Evolutionary conservation across 2,888 invertebrate genomes (phyloP).

Genomic region (Hydrotaea cyrtoneurina): DNA sequence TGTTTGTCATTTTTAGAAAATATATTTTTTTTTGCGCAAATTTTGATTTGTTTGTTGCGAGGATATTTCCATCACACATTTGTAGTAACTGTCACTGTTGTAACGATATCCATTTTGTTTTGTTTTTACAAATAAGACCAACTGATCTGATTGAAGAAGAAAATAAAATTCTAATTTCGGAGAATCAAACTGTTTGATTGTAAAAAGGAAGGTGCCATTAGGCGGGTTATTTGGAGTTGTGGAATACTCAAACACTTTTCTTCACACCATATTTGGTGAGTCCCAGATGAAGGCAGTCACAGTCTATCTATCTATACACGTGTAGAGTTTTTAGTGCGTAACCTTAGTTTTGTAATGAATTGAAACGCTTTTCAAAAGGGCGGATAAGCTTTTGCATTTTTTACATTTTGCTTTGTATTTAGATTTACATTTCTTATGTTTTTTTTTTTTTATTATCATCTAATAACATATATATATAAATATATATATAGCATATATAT

Average conservation of each 20-base stretch:
- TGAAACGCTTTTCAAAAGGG: background rate
- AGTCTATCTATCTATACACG: background rate
- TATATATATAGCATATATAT: background rate
- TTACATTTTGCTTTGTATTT: background rate
- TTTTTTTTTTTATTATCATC: background rate
- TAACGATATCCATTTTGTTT: background rate
- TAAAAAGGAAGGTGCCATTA: too few relatives aligned
- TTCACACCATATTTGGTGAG: background rate
- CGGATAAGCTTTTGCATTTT: background rate
- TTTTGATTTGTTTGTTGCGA: background rate
- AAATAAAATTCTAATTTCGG: conserved; percentile 31
- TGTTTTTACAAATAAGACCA: conserved; percentile 29
- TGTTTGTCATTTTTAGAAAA: conserved; percentile 49
- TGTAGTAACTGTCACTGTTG: conserved; percentile 10
- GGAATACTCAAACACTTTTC: background rate
- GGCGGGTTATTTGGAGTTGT: too few relatives aligned
- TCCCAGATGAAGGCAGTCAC: background rate
- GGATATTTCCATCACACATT: background rate
- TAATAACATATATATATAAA: background rate
- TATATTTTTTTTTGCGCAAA: conserved; percentile 28
- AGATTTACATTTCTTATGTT: too few relatives aligned
- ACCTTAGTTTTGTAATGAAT: background rate
- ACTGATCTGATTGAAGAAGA: background rate
- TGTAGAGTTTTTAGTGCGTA: background rate
- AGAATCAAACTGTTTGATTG: background rate